Evolutionary conservation across 1,140 invertebrate species (phyloP).

Genomic region (Pogonomyrmex barbatus): DNA sequence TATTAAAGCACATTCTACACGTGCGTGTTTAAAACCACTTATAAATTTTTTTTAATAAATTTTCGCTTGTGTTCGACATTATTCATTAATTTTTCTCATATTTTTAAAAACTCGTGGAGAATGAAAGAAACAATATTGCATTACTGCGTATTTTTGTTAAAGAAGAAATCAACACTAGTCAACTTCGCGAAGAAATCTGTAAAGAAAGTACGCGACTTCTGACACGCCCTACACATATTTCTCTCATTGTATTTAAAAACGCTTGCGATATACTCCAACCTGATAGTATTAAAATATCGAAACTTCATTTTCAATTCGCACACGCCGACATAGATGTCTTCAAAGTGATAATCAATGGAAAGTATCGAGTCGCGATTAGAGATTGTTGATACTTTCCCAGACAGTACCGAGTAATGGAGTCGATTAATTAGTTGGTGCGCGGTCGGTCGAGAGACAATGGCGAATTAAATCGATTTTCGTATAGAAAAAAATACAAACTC

Average conservation of each 20-base stretch:
- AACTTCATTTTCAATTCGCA: neutral
- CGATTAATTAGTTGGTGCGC: neutral
- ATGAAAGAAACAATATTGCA: neutral
- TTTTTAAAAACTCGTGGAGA: neutral
- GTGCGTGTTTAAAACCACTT: neutral
- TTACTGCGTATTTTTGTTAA: neutral
- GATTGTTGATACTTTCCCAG: neutral
- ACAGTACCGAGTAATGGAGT: neutral
- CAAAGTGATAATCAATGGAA: neutral
- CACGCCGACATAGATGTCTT: neutral
- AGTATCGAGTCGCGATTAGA: neutral
- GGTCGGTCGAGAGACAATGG: neutral
- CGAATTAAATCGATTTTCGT: neutral
- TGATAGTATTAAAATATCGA: neutral
- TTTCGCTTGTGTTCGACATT: neutral
- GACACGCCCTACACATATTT: conserved; percentile 36
- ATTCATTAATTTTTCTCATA: neutral
- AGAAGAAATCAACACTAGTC: neutral
- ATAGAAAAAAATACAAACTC: neutral
- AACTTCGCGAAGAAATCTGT: neutral
- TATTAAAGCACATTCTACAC: neutral
- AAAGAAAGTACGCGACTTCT: neutral
- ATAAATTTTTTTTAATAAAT: neutral
- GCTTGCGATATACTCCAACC: neutral
- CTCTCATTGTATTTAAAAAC: neutral